A percentile compares a stretch with the other conserved stretches of the same genome.
Conservation (phyloP, 2,888 invertebrate species). For the Nymphalis urticae region DNA sequence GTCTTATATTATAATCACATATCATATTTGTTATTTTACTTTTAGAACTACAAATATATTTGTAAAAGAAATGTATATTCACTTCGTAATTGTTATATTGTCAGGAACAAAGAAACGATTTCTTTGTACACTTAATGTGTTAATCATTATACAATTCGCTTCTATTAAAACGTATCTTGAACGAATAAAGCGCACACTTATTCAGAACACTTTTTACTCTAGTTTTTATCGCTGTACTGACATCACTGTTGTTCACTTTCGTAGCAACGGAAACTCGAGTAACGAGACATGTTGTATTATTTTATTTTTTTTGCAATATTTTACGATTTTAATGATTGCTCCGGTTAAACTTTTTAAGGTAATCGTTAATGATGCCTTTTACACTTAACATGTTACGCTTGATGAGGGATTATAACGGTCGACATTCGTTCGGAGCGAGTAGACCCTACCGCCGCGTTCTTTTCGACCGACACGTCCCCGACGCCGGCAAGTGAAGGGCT, state of each 20-base stretch:
- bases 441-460: conserved; percentile 54
- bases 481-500: conserved; percentile 71
- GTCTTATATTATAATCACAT: neutral
- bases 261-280: conserved; percentile 77
- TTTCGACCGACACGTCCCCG: conserved; percentile 52
- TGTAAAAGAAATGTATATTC: conserved; percentile 9
- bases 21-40: conserved; percentile 5
- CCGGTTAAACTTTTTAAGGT: conserved; percentile 78
- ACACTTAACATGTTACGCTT: conserved; percentile 70
- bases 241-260: conserved; percentile 77
- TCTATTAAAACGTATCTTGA: conserved; percentile 57
- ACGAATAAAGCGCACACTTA: conserved; percentile 57
- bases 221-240: conserved; percentile 69
- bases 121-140: conserved; percentile 19
- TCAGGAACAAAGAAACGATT: conserved; percentile 6
- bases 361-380: conserved; percentile 79
- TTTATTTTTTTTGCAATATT: conserved; percentile 74
- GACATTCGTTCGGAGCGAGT: conserved; percentile 59
- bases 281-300: conserved; percentile 71
- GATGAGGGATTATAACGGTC: conserved; percentile 78
- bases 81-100: neutral
- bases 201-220: conserved; percentile 69
- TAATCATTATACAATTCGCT: conserved; percentile 38
- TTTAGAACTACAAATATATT: conserved; percentile 16
- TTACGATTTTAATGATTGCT: conserved; percentile 77